These are phyloP conservation scores for Heliopora coerulea DNA, from an alignment of 92 coral and sea anemone species.

Conservation along the genomic window DNA sequence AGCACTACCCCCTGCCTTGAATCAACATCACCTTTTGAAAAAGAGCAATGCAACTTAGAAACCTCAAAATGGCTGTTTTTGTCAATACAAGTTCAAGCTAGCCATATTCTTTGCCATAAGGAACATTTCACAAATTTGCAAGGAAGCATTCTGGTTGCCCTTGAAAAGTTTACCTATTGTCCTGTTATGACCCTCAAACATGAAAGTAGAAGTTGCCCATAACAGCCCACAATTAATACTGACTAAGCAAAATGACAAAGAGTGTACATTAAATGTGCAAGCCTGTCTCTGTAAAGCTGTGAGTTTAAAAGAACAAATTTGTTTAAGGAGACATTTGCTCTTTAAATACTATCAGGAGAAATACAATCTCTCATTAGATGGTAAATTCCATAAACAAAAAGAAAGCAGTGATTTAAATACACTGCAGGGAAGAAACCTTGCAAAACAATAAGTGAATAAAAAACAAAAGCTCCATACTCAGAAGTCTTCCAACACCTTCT, in stretches of 20 bases:
- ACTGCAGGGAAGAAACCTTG: not conserved
- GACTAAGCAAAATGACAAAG: not conserved
- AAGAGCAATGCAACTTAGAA: not conserved
- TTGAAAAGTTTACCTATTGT: not conserved
- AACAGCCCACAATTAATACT: not conserved
- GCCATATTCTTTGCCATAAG: not conserved
- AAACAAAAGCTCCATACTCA: slow-evolving; percentile 3
- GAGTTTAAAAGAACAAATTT: not conserved
- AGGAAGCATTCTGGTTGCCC: not conserved
- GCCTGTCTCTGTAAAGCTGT: not conserved
- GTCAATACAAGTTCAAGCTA: not conserved
- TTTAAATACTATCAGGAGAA: not conserved
- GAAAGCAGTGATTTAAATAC: slow-evolving; percentile 4
- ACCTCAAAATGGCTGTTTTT: not conserved
- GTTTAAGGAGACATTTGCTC: not conserved
- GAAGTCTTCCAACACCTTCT: slow-evolving; percentile 6
- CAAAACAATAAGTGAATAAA: slow-evolving; percentile 9
- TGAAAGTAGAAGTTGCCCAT: not conserved
- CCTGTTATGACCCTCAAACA: slow-evolving; percentile 1
- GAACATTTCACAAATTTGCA: not conserved
- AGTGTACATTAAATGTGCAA: slow-evolving; percentile 3
- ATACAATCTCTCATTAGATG: not conserved
- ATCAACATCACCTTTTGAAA: not conserved
- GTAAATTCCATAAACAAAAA: slow-evolving; percentile 15
- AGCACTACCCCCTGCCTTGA: not conserved